A percentile compares a stretch with the other conserved stretches of the same genome.
Evolutionary conservation across 2,113 vertebrate species (phyloP).

Genomic region (Psammodynastes pulverulentus): DNA sequence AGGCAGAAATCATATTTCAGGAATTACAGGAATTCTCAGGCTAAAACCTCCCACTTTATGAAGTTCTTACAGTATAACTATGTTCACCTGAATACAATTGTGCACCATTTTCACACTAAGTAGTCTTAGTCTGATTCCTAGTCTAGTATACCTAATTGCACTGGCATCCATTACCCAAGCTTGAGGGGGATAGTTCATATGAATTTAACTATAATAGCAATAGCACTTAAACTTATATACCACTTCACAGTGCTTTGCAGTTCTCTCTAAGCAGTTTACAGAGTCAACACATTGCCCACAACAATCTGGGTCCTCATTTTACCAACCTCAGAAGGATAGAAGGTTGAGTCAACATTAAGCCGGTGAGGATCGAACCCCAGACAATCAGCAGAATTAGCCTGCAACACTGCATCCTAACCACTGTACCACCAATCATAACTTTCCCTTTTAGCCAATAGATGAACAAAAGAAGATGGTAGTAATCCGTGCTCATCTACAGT

Average conservation of each 20-base stretch:
- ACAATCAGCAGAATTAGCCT: too few relatives aligned
- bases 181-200: not conserved
- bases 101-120: not conserved
- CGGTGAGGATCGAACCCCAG: too few relatives aligned
- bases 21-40: too few relatives aligned
- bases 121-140: not conserved
- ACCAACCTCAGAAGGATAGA: too few relatives aligned
- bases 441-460: not conserved
- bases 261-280: too few relatives aligned
- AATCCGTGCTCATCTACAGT: not conserved
- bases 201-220: not conserved
- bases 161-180: not conserved
- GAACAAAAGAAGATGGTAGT: not conserved
- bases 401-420: too few relatives aligned
- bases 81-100: not conserved
- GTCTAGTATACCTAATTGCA: not conserved
- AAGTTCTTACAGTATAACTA: not conserved
- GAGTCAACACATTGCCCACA: too few relatives aligned
- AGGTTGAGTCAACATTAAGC: too few relatives aligned
- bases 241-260: too few relatives aligned
- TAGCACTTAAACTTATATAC: too few relatives aligned
- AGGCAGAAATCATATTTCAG: not conserved
- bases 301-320: too few relatives aligned
- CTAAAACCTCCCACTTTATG: not conserved
- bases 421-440: not conserved